Conservation (phyloP, 2,888 invertebrate species). For the Disparrhopalites patrizii region DNA sequence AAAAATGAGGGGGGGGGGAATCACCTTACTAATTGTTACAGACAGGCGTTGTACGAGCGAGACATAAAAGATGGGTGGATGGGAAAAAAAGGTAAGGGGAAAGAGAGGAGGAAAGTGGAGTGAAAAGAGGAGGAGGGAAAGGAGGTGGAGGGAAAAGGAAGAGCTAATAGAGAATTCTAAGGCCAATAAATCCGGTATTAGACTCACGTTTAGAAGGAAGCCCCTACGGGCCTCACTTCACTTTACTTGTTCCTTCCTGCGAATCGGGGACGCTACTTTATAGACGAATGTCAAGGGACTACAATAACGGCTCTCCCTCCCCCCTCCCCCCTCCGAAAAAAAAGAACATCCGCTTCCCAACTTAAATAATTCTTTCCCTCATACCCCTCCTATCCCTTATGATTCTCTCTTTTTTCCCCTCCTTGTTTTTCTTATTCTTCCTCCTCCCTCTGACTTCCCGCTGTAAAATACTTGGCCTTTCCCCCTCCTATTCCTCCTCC, state of each 20-base stretch:
- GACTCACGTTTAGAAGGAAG: slow-evolving; percentile 41
- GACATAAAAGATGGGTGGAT: too few species aligned
- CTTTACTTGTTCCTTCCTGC: slow-evolving; percentile 17
- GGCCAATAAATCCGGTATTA: slow-evolving; percentile 45
- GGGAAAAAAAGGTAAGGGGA: background rate
- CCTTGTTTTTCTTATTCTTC: too few species aligned
- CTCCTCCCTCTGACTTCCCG: too few species aligned
- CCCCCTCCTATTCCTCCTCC: too few species aligned
- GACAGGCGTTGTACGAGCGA: too few species aligned
- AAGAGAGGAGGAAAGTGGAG: slow-evolving; percentile 8
- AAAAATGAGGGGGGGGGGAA: background rate
- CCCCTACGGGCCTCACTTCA: slow-evolving; percentile 36
- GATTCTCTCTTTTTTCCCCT: background rate
- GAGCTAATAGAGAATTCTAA: slow-evolving; percentile 39
- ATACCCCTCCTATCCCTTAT: background rate
- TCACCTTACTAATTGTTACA: background rate
- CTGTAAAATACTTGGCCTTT: too few species aligned
- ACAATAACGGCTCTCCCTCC: slow-evolving; percentile 12
- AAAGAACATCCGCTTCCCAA: background rate
- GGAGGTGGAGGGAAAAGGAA: background rate
- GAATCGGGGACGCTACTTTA: slow-evolving; percentile 10
- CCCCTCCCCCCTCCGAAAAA: too few species aligned
- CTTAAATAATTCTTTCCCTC: background rate
- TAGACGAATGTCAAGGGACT: slow-evolving; percentile 31
- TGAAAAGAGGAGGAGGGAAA: background rate